A percentile compares a stretch with the other conserved stretches of the same genome.
Evolutionary conservation across 2,797 vertebrate species (phyloP).

Genomic region (Smutsia gigantea): DNA sequence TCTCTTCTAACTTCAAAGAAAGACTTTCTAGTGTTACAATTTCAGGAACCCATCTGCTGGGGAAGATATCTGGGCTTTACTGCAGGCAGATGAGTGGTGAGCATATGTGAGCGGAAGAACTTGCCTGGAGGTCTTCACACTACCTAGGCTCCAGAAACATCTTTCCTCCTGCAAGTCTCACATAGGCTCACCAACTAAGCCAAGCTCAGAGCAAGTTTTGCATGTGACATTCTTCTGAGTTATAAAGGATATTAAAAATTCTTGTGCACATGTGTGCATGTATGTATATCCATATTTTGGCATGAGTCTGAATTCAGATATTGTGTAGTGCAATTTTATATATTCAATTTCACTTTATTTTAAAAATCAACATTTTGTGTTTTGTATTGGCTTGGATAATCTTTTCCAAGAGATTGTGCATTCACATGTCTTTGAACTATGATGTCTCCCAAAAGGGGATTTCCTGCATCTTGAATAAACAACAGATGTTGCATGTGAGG

Average conservation of each 20-base stretch:
- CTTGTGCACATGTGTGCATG: neutral
- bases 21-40: neutral
- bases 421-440: slow-evolving; percentile 32
- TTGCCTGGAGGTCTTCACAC: neutral
- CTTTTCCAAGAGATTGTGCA: neutral
- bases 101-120: neutral
- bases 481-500: neutral
- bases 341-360: neutral
- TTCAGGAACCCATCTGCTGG: neutral
- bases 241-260: neutral
- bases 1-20: neutral
- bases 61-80: neutral
- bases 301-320: neutral
- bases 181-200: neutral
- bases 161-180: neutral
- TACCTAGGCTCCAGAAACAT: neutral
- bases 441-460: slow-evolving; percentile 39
- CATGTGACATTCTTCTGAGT: neutral
- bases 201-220: neutral
- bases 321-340: neutral
- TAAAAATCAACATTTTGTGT: neutral
- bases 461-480: slow-evolving; percentile 48
- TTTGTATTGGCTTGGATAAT: neutral
- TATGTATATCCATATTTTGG: neutral
- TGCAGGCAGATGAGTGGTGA: neutral